Conservation (phyloP, 2,888 invertebrate species). For the Philopedon plagiatum region DNA sequence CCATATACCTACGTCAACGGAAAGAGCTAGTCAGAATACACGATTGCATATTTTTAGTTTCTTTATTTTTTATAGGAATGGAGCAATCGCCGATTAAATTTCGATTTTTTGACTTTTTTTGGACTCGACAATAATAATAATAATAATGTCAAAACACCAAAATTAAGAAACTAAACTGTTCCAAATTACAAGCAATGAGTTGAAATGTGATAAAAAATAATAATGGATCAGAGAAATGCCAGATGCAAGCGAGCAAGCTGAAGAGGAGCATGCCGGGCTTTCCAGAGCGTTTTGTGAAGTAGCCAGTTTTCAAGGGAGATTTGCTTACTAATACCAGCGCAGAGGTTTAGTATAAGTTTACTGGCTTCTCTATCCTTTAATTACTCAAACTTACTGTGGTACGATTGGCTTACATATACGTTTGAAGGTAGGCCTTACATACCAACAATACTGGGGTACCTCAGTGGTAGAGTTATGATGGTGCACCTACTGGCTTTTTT, state of each 20-base stretch:
- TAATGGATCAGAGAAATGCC: slow-evolving; percentile 26
- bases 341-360: slow-evolving; percentile 57
- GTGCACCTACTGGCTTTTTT: slow-evolving; percentile 63
- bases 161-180: slow-evolving; percentile 6
- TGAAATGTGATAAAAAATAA: neutral
- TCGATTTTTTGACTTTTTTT: too few species aligned
- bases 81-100: too few species aligned
- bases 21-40: too few species aligned
- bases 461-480: slow-evolving; percentile 63
- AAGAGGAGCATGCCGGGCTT: slow-evolving; percentile 42
- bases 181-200: neutral
- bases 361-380: slow-evolving; percentile 65
- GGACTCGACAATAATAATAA: too few species aligned
- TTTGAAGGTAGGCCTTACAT: slow-evolving; percentile 55
- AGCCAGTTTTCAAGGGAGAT: slow-evolving; percentile 63
- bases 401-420: slow-evolving; percentile 57
- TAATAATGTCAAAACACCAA: neutral
- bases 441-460: slow-evolving; percentile 59
- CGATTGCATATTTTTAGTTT: too few species aligned
- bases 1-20: too few species aligned
- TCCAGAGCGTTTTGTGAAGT: slow-evolving; percentile 53
- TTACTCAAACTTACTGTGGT: slow-evolving; percentile 61
- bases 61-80: too few species aligned
- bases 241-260: slow-evolving; percentile 21
- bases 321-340: slow-evolving; percentile 59